Conservation (phyloP, 2,888 invertebrate genomes). For the Meiosimyza platycephala region DNA sequence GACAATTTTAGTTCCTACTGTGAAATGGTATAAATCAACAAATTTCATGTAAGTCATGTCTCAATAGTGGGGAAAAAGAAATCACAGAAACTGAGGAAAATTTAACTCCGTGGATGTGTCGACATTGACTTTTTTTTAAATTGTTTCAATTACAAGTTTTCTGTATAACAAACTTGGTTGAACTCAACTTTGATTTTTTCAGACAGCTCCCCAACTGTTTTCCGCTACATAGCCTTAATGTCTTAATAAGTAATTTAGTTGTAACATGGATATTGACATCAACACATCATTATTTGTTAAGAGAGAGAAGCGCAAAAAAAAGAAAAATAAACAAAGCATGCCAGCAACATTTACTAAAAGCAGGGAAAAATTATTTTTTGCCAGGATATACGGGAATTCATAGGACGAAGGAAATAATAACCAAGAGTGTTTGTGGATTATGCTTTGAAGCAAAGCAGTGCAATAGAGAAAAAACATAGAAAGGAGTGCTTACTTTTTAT, state of each 20-base stretch:
- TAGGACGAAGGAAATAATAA: too few relatives aligned
- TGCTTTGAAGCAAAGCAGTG: too few relatives aligned
- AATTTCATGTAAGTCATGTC: too few relatives aligned
- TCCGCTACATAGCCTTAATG: slow-evolving; percentile 39
- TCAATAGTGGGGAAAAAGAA: too few relatives aligned
- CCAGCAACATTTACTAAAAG: slow-evolving; percentile 35
- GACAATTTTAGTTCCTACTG: too few relatives aligned
- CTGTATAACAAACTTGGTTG: not conserved
- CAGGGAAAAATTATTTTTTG: not conserved
- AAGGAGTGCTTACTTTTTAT: too few relatives aligned
- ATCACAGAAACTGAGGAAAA: too few relatives aligned
- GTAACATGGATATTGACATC: slow-evolving; percentile 22
- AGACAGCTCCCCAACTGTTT: not conserved
- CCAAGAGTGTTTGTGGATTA: too few relatives aligned
- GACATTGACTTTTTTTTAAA: slow-evolving; percentile 43
- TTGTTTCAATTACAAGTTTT: slow-evolving; percentile 14
- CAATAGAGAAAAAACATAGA: too few relatives aligned
- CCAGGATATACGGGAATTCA: too few relatives aligned
- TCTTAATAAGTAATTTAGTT: slow-evolving; percentile 42
- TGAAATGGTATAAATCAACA: too few relatives aligned
- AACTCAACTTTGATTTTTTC: not conserved
- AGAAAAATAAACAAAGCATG: slow-evolving; percentile 4
- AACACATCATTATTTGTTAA: slow-evolving; percentile 26
- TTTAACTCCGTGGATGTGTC: slow-evolving; percentile 27
- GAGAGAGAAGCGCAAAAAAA: not conserved